phyloP scores from a whole-genome alignment of 2,797 vertebrate genomes.

The Enteromius afrohamiltoni region DNA sequence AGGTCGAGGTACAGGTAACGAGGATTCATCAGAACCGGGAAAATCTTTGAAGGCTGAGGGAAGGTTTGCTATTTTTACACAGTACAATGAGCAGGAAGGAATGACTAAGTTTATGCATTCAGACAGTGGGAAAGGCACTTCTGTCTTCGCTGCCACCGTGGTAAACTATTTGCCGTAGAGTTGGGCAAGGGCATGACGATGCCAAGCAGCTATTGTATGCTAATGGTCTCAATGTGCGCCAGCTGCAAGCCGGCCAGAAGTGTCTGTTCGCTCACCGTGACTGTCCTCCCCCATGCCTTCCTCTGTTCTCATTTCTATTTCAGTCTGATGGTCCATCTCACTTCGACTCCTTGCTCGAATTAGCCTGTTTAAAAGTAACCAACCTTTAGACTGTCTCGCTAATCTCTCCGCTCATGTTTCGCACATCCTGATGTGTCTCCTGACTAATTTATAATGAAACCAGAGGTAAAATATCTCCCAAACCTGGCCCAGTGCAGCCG shows the following conservation, averaged over 20 bases:
- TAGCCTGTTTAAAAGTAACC: slow-evolving; percentile 75
- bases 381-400: slow-evolving; percentile 67
- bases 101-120: neutral
- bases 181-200: slow-evolving; percentile 3
- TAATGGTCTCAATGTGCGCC: slow-evolving; percentile 48
- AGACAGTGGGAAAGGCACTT: slow-evolving; percentile 26
- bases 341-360: slow-evolving; percentile 75
- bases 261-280: slow-evolving; percentile 53
- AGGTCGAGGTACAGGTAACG: neutral
- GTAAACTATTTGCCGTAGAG: slow-evolving; percentile 38
- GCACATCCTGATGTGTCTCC: slow-evolving; percentile 36
- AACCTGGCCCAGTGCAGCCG: neutral
- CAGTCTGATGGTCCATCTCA: slow-evolving; percentile 70
- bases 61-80: slow-evolving; percentile 35
- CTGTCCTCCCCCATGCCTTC: slow-evolving; percentile 63
- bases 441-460: slow-evolving; percentile 38
- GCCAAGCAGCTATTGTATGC: slow-evolving; percentile 50
- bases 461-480: slow-evolving; percentile 34
- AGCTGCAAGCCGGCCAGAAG: slow-evolving; percentile 55
- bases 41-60: slow-evolving; percentile 1
- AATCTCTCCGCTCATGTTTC: slow-evolving; percentile 60
- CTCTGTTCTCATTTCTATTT: slow-evolving; percentile 82
- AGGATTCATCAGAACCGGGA: neutral
- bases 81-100: slow-evolving; percentile 8
- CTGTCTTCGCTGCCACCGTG: slow-evolving; percentile 11